Evolutionary conservation across 2,888 invertebrate species (phyloP), one percentile per base, ranked within the genome.

Genomic region (Nipponacmea schrenckii): DNA sequence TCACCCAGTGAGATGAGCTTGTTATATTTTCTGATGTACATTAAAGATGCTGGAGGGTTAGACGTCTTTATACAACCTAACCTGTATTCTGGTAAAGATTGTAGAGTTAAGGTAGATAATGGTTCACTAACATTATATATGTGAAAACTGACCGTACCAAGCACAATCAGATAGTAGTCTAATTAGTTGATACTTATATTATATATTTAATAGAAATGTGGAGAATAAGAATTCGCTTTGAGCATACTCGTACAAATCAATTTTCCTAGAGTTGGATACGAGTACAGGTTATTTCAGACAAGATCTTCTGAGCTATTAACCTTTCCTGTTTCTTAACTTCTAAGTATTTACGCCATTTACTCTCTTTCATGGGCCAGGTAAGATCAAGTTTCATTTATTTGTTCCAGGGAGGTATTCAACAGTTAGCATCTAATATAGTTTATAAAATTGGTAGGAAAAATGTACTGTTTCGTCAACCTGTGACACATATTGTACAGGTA

Each of bases 11-110:
- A 85, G 67, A 79, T 86, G 77, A 84, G 84, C 12, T 75, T 83
- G 17, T 77, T 87, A 26, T 87, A 85, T 74, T 83, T 81, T 62
- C 79, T 86, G 24, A 79, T 78, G 72, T 84, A 86, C 70, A 77
- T 80, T 39, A 71, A 79, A 50, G 79, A 83, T 3, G 84, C 85
- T 24, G 86, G 85, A 1, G 83, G 84, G 0, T 63, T 86, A 14
- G 75, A 79, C n/a, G 75, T 80, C 2, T 77, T 86, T 65, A 73
- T 80, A 46, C 77, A 79, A 64, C 78, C 81, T n/a, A 70, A 74
- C 17, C 74, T 76, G 50, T 80, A 80, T 66, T 76, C 79, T 68
- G 85, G 83, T 39, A 82, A 83, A 68, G 86, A 86, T 66, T 77
- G 80, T 45, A 77, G 82, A 70, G 77, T 86, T 4, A 81, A 83